A percentile compares a stretch with the other conserved stretches of the same genome.
phyloP scores from a whole-genome alignment of 2,888 invertebrate species.

The Drosophila subquinaria region DNA sequence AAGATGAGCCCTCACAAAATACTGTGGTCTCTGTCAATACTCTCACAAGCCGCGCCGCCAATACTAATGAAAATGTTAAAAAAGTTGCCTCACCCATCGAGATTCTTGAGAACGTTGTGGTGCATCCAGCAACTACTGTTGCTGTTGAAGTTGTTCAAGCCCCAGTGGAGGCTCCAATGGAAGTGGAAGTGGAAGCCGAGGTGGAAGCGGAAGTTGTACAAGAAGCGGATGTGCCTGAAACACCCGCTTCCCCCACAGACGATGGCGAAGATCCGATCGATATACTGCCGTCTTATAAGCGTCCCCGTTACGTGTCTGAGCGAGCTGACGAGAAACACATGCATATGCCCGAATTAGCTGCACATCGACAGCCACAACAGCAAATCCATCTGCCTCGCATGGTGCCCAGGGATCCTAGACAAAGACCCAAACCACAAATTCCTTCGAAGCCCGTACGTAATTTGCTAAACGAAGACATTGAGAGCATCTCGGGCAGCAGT shows the following conservation, averaged over 20 bases:
- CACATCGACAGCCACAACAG: constrained; percentile 3
- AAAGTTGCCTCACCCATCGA: neutral
- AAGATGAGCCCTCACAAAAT: constrained; percentile 52
- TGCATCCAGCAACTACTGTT: neutral
- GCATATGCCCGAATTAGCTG: neutral
- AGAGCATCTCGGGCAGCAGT: constrained; percentile 58
- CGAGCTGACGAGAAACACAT: constrained; percentile 5
- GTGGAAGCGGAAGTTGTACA: constrained; percentile 3
- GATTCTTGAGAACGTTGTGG: neutral
- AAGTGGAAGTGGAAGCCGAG: constrained; percentile 3
- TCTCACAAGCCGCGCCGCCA: constrained; percentile 19
- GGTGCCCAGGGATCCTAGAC: constrained; percentile 50
- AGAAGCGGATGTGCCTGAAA: constrained; percentile 53
- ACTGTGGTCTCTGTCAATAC: constrained; percentile 55
- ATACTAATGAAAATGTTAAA: neutral
- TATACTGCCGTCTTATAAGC: constrained; percentile 24
- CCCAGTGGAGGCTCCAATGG: neutral
- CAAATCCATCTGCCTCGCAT: constrained; percentile 19
- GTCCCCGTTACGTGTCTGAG: constrained; percentile 6
- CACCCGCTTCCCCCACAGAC: constrained; percentile 62
- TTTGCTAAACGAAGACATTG: constrained; percentile 46
- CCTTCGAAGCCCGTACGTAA: constrained; percentile 12
- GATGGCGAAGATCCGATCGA: constrained; percentile 38
- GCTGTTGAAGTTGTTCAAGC: neutral
- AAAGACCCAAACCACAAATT: constrained; percentile 15